A percentile compares a stretch with the other conserved stretches of the same genome.
These are phyloP conservation scores for Eilema caniola DNA, from an alignment of 2,888 invertebrate species.

Conservation along the genomic window DNA sequence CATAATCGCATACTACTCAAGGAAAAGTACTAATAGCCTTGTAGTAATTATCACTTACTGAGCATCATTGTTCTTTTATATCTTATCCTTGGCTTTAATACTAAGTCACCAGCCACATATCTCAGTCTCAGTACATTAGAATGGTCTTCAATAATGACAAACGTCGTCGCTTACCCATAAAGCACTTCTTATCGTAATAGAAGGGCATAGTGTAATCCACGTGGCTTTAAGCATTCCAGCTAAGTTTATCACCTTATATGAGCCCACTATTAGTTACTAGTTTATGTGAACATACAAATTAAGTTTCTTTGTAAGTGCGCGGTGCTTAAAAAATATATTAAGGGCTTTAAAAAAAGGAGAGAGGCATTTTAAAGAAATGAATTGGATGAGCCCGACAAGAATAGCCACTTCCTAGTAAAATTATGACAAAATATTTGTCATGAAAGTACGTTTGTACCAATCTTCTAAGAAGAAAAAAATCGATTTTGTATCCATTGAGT, in stretches of 20 bases:
- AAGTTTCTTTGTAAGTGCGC: constrained; percentile 36
- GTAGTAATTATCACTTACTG: too few relatives aligned
- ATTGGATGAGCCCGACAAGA: neutral
- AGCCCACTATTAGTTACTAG: constrained; percentile 45
- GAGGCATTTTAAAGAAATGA: neutral
- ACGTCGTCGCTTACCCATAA: constrained; percentile 33
- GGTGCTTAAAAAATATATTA: constrained; percentile 20
- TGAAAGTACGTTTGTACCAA: too few relatives aligned
- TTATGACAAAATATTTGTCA: neutral
- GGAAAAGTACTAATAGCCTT: too few relatives aligned
- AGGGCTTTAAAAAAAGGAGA: neutral
- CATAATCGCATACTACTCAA: too few relatives aligned
- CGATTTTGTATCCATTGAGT: too few relatives aligned
- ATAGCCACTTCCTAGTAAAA: neutral
- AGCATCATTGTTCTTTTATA: too few relatives aligned
- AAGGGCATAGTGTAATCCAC: constrained; percentile 37
- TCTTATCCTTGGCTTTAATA: too few relatives aligned
- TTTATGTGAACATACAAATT: constrained; percentile 49
- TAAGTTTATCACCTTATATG: constrained; percentile 43
- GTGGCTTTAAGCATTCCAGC: constrained; percentile 40
- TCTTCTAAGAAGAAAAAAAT: too few relatives aligned
- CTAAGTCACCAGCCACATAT: constrained; percentile 2
- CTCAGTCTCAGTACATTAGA: constrained; percentile 22
- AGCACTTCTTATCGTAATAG: constrained; percentile 49
- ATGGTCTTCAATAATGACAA: constrained; percentile 43